Conservation (phyloP, 2,888 invertebrate genomes). For the Cremastinae sp. region DNA sequence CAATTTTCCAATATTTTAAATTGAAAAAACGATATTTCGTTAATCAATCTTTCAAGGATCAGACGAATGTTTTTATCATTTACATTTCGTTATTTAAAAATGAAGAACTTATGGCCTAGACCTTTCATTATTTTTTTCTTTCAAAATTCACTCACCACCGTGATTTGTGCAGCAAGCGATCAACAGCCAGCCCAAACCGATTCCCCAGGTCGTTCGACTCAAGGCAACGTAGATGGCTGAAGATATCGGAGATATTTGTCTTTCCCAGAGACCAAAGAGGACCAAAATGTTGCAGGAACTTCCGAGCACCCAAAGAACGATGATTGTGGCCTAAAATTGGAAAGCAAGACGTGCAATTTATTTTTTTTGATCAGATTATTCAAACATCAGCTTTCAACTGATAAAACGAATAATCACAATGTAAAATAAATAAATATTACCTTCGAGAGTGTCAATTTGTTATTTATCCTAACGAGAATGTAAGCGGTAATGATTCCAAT, state of each 20-base stretch:
- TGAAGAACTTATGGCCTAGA: too few relatives aligned
- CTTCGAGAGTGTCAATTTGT: conserved; percentile 67
- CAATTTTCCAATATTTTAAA: too few relatives aligned
- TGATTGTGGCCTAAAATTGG: conserved; percentile 68
- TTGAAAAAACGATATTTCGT: too few relatives aligned
- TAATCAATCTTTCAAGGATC: too few relatives aligned
- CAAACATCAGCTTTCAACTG: background rate
- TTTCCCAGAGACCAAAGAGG: conserved; percentile 79
- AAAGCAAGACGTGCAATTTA: background rate
- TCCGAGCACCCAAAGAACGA: conserved; percentile 77
- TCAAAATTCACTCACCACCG: conserved; percentile 76
- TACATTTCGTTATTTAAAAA: too few relatives aligned
- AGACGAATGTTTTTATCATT: too few relatives aligned
- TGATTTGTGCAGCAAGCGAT: conserved; percentile 82
- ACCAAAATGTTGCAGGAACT: conserved; percentile 78
- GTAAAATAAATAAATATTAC: too few relatives aligned
- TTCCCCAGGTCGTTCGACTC: conserved; percentile 82
- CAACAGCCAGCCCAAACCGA: conserved; percentile 83
- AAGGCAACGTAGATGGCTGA: conserved; percentile 81
- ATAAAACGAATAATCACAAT: too few relatives aligned
- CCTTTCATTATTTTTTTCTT: too few relatives aligned
- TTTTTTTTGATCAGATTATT: background rate
- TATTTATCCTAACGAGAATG: conserved; percentile 74
- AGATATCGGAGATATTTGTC: conserved; percentile 79
- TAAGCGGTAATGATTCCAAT: conserved; percentile 81